phyloP scores from a whole-genome alignment of 2,888 invertebrate genomes.

The Thumatha senex region DNA sequence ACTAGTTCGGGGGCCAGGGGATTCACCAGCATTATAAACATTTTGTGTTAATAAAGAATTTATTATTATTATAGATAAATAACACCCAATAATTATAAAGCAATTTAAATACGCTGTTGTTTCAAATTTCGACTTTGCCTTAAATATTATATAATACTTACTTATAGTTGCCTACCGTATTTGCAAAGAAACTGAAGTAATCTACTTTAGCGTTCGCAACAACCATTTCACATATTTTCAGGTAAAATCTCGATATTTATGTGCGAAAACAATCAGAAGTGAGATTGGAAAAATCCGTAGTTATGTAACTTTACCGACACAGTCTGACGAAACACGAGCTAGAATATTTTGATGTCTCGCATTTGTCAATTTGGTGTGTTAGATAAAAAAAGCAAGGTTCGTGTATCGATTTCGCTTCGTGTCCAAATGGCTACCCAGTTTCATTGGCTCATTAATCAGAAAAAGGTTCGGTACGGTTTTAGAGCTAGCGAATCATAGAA shows the following conservation, averaged over 20 bases:
- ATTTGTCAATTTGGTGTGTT: neutral
- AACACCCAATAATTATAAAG: too few relatives aligned
- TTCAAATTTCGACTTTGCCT: too few relatives aligned
- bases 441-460: slow-evolving; percentile 5
- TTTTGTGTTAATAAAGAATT: too few relatives aligned
- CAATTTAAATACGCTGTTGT: too few relatives aligned
- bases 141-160: too few relatives aligned
- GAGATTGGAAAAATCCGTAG: slow-evolving; percentile 5
- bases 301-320: neutral
- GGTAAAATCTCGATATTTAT: neutral
- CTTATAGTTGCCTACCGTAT: too few relatives aligned
- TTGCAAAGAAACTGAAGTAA: neutral
- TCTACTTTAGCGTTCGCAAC: neutral
- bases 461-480: neutral
- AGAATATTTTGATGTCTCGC: slow-evolving; percentile 3
- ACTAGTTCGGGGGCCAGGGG: too few relatives aligned
- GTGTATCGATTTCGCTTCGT: slow-evolving; percentile 1
- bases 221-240: neutral
- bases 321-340: neutral
- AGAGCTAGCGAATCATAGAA: neutral
- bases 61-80: too few relatives aligned
- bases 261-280: neutral
- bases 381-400: neutral
- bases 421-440: neutral
- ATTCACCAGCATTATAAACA: too few relatives aligned